Evolutionary conservation across 1,140 invertebrate species (phyloP), one percentile per base, ranked within the genome.

Genomic region (Lasioglossum albipes): DNA sequence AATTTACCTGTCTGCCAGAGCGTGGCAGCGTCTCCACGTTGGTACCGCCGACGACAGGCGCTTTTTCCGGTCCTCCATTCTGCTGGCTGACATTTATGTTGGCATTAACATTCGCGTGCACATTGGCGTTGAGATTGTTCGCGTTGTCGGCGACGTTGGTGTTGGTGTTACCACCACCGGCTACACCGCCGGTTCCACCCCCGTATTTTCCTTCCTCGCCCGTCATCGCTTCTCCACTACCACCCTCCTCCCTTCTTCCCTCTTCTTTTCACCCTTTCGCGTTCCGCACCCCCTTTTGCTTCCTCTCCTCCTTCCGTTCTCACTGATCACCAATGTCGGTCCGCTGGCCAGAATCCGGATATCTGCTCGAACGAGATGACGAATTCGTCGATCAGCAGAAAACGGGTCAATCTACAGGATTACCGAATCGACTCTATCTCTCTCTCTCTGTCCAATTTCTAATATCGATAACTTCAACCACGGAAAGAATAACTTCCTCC

Each of bases 1-100:
- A 20, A 16, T 81, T 89, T 90, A 95, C 94, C 93, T 95, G 94
- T 90, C 95, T 95, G 68, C 93, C 94, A 79, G 94, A 89, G 66
- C 94, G 93, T 45, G 94, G 94, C 75, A 95, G 88, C 20, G 94
- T 95, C 90, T 95, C 94, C 91, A 95, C 94, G 87, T 95, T 95
- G 79, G 94, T 95, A 80, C 94, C 94, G 84, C 94, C 94, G 65
- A 95, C 94, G 31, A 95, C 94, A 36, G 94, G 94, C 71, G 94
- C 94, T 85, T 94, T 95, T 90, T 95, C 94, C 86, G 89, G 83
- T 67, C 82, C 88, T 45, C 91, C 92, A 77, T 93, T 93, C 79
- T 93, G 92, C 59, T 93, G 92, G 77, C 78, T 94, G 85, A 90
- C 88, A 78, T 92, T 93, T 87, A 93, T 92, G 88, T 93, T 94